These are phyloP conservation scores for Trypoxylus dichotomus DNA, from an alignment of 1,140 invertebrate species.

Conservation along the genomic window DNA sequence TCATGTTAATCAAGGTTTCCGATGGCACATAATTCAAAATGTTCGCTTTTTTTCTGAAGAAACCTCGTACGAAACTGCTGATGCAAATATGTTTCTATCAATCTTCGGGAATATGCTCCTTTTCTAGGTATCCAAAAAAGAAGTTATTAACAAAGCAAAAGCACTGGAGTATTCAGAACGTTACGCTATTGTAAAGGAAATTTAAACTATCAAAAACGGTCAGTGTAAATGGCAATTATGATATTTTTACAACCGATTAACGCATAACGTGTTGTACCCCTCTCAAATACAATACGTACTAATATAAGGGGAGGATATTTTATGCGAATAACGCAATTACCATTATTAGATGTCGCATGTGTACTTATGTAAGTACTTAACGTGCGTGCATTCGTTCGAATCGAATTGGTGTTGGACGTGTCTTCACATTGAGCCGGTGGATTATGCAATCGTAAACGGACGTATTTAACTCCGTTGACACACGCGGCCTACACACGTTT, in stretches of 20 bases:
- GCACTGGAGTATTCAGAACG: too few relatives aligned
- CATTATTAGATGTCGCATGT: slow-evolving; percentile 26
- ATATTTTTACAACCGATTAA: slow-evolving; percentile 40
- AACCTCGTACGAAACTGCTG: too few relatives aligned
- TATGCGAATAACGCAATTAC: slow-evolving; percentile 36
- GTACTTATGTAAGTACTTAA: too few relatives aligned
- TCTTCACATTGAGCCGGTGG: slow-evolving; percentile 34
- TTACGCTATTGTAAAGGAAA: too few relatives aligned
- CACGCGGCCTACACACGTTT: background rate
- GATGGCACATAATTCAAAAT: too few relatives aligned
- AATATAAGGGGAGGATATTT: slow-evolving; percentile 27
- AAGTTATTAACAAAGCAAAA: too few relatives aligned
- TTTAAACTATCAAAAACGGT: background rate
- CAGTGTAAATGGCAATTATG: slow-evolving; percentile 35
- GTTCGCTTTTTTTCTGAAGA: too few relatives aligned
- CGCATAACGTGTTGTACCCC: background rate
- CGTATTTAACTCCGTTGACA: background rate
- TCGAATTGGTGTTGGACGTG: slow-evolving; percentile 27
- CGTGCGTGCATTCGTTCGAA: too few relatives aligned
- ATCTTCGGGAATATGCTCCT: too few relatives aligned
- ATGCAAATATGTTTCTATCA: too few relatives aligned
- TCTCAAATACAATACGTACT: background rate
- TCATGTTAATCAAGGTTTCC: too few relatives aligned
- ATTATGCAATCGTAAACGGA: slow-evolving; percentile 32
- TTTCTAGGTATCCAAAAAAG: too few relatives aligned